Evolutionary conservation across 2,888 invertebrate genomes (phyloP).

Genomic region (Siphlonurus alternatus): DNA sequence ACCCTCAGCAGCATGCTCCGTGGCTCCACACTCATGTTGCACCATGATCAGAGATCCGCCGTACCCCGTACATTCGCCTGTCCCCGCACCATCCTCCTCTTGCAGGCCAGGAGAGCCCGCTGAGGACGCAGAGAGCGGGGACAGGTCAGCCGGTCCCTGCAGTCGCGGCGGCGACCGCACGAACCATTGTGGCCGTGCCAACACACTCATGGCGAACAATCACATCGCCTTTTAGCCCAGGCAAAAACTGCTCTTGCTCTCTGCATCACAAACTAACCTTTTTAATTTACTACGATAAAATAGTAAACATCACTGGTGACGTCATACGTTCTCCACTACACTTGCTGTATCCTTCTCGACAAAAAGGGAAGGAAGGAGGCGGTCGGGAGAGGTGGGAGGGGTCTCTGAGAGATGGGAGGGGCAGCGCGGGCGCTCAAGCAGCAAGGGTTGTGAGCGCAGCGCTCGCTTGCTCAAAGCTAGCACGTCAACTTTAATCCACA

Average conservation of each 20-base stretch:
- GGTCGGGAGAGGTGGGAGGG: too few relatives aligned
- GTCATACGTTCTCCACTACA: neutral
- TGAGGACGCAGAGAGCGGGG: neutral
- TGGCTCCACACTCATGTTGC: neutral
- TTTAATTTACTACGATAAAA: too few relatives aligned
- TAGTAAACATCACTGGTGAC: too few relatives aligned
- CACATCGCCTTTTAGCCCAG: neutral
- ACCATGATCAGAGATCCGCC: neutral
- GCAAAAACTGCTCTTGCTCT: neutral
- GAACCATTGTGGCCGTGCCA: neutral
- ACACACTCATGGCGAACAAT: neutral
- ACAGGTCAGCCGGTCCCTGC: neutral
- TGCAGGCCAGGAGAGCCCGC: conserved; percentile 6
- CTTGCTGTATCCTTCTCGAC: neutral
- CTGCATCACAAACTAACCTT: too few relatives aligned
- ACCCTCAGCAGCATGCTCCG: conserved; percentile 3
- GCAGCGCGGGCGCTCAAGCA: neutral
- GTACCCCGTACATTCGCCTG: neutral
- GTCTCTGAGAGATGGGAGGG: too few relatives aligned
- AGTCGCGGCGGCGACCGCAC: neutral
- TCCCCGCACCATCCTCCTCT: conserved; percentile 5
- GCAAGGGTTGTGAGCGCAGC: neutral
- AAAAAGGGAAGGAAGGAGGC: neutral
- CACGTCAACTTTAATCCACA: neutral
- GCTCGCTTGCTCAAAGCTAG: neutral